Evolutionary conservation across 2,797 vertebrate genomes (phyloP), one percentile per base, ranked within the genome.

Genomic region (Parauchenoglanis punctatus): DNA sequence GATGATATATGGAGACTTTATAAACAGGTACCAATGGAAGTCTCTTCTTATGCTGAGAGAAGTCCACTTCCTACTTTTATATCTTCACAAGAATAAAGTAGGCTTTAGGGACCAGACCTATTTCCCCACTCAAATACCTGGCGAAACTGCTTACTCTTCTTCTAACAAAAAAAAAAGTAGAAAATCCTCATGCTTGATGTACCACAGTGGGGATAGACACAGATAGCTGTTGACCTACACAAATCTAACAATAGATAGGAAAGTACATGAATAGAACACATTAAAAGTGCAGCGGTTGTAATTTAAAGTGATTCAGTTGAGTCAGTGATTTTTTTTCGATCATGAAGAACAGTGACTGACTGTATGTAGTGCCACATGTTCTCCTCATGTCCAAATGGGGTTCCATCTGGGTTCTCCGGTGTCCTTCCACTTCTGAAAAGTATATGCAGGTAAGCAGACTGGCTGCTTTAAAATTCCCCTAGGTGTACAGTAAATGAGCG

Each of bases 21-120:
- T 81, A 81, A 61, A 81, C 56, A 61, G 35, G 58, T 63, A 81
- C 31, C 56, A 59, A 25, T 81, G n/a, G n/a, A 77, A 77, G 15
- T 77, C 49, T 54, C 10, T 77, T 54, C 17, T 77, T 56, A 61
- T 46, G 23, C 52, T 81, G 56, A 63, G 78, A 44, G 23, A 81
- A 81, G 23, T 63, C 3, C 23, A 46, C 15, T 58, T 58, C 28
- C 54, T 3, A 75, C 56, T 49, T 46, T 61, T 31, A 81, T n/a
- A 46, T 81, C 13, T 25, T 8, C 20, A 46, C 10, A 7, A 63
- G 35, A 63, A 25, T 44, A 81, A n/a, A 61, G 31, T 61, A 59
- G 35, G 20, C 77, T 25, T 81, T 59, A 61, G 77, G 56, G 56
- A 59, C 31, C 56, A 44, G 56, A 81, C 56, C 77, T 63, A 63